These are phyloP conservation scores for Apotomis capreana DNA, from an alignment of 2,888 invertebrate species.

Conservation along the genomic window DNA sequence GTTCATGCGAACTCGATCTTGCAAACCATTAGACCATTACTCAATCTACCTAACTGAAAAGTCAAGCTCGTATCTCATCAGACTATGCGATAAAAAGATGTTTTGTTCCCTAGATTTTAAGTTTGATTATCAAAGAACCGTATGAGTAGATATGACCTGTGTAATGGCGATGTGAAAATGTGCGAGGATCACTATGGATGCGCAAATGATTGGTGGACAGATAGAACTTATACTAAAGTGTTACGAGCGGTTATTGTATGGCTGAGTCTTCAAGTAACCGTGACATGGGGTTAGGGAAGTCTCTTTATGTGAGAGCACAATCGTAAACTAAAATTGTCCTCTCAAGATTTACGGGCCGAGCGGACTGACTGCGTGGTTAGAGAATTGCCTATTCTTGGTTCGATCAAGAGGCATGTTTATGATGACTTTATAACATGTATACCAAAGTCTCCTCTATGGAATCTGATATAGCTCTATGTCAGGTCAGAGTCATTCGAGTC, in stretches of 20 bases:
- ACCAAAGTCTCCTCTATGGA: no score
- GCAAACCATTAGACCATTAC: conserved; percentile 7
- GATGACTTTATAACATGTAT: no score
- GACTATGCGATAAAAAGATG: neutral
- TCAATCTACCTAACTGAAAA: neutral
- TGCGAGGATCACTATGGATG: neutral
- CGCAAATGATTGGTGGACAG: neutral
- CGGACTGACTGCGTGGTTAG: neutral
- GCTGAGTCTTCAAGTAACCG: neutral
- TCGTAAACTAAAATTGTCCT: neutral
- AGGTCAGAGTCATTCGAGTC: no score
- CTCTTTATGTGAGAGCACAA: neutral
- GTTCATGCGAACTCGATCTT: conserved; percentile 2
- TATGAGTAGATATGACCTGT: neutral
- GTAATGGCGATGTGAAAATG: neutral
- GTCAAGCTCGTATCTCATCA: neutral
- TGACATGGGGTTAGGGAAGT: neutral
- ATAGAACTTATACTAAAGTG: neutral
- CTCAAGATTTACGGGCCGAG: neutral
- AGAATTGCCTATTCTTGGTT: neutral
- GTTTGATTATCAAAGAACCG: neutral
- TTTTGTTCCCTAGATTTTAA: neutral
- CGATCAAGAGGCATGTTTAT: neutral
- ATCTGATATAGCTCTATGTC: no score
- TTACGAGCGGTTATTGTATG: neutral